Evolutionary conservation across 2,113 vertebrate species (phyloP), one percentile per base, ranked within the genome.

Genomic region (Colinus virginianus): DNA sequence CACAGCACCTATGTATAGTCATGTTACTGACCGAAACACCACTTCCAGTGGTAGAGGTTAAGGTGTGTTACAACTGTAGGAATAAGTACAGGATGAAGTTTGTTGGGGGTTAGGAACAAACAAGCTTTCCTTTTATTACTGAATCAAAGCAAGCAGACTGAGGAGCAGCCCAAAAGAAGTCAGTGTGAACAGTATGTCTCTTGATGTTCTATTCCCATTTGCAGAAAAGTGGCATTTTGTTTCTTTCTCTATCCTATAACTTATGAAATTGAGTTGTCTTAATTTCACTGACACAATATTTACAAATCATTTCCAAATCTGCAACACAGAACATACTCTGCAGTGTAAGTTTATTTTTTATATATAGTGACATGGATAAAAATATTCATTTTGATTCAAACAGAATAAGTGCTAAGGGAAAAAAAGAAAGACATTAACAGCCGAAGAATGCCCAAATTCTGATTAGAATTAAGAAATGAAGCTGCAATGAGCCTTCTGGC

Each of bases 51-150:
- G 38, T 2, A 55, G 46, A 86, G 16, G 43, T 25, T 59, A 78
- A 75, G 55, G 18, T 20, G 45, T 18, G 21, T 55, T n/a, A 58
- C 1, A 94, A 42, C 13, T 84, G 51, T n/a, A 84, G 78, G 87
- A 90, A 61, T 30, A 87, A 0, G 4, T 11, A 84, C 12, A 90
- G 40, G 25, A 78, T 75, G 66, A 90, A 84, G 77, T 88, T 40
- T 93, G 64, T 43, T 68, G 28, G 22, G 22, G 30, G 66, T 84
- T 92, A 95, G 78, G 43, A 92, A 72, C 20, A 70, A 10, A 43
- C 34, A 92, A 69, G 80, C 66, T 84, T 94, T 94, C 40, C 23
- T 62, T 68, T 86, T 82, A 84, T 74, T 87, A 84, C 8, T 58
- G 48, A 84, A 88, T 64, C 30, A 81, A 88, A 25, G 36, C 11